Base-by-base conservation (phyloP, 1,140 invertebrate genomes). In the Nilaparvata lugens region DNA sequence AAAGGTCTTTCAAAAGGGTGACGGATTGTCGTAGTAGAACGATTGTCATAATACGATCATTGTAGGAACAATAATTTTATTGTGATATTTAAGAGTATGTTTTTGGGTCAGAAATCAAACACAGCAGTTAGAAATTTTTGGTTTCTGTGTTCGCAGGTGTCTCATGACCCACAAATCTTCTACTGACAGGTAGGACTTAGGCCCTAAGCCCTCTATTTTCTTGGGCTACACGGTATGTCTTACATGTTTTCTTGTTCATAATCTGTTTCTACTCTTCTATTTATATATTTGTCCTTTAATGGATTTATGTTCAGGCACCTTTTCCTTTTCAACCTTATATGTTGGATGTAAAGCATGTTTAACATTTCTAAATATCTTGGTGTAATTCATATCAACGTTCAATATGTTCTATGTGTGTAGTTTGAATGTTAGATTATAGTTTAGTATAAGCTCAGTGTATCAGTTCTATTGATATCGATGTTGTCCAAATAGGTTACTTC, bases 121-220 rank as follows among this genome's bases (percentile, higher is more conserved):
- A 45, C 42, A n/a, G 42, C 19, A 45, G 42, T 45, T 45, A 45
- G 42, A 45, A 3, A 16, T 16, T 45, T 45, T 45, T 45, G 14
- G 42, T n/a, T 45, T 45, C 42, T 45, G 42, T 45, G 42, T 45
- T 45, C 42, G 11, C 42, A 45, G 42, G 42, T 45, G 42, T 45
- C 42, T 45, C 42, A 45, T 45, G 42, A 45, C 42, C 42, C 42
- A 45, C 42, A 45, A 45, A 45, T 45, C 42, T 19, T 16, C 42
- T 16, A 45, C 42, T 16, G 42, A 45, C 42, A 45, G 42, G 42
- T 45, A 45, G 14, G 42, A 19, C 14, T 45, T 16, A 19, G 42
- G 42, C 14, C 42, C 14, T 45, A 45, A 45, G 42, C 42, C 42
- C 25, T 28, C 25, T 28, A 28, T 28, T 28, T 28, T 28, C 25